Conservation (phyloP, 1,140 invertebrate genomes). For the Atta colombica region DNA sequence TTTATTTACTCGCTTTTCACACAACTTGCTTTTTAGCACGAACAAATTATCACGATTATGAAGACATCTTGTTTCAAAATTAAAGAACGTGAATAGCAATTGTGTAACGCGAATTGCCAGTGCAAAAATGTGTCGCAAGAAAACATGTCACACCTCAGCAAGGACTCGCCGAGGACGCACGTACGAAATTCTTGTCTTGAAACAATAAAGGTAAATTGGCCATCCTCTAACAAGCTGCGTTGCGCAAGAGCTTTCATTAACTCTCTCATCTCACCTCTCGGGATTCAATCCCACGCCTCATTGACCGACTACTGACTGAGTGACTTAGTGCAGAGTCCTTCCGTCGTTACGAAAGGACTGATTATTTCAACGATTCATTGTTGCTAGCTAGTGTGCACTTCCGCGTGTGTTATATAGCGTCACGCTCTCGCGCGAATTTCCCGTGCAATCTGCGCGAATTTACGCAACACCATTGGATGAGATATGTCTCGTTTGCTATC, state of each 20-base stretch:
- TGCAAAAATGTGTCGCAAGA: slow-evolving; percentile 54
- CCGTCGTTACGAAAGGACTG: slow-evolving; percentile 74
- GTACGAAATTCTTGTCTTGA: not conserved
- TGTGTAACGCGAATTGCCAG: slow-evolving; percentile 5
- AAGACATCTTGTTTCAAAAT: slow-evolving; percentile 17
- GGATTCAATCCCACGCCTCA: slow-evolving; percentile 74
- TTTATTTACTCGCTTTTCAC: not conserved
- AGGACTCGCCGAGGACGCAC: slow-evolving; percentile 56
- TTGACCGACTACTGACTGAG: slow-evolving; percentile 73
- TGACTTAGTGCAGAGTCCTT: slow-evolving; percentile 66
- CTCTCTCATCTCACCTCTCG: slow-evolving; percentile 57
- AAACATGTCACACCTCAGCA: slow-evolving; percentile 40
- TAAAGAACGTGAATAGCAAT: slow-evolving; percentile 29
- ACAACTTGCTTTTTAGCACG: not conserved
- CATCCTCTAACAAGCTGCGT: slow-evolving; percentile 60
- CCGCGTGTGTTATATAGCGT: slow-evolving; percentile 59
- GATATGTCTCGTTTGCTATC: not conserved
- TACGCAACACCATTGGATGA: slow-evolving; percentile 6
- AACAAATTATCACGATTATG: not conserved
- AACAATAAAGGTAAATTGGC: slow-evolving; percentile 49
- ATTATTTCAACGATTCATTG: slow-evolving; percentile 77
- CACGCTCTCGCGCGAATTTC: slow-evolving; percentile 26
- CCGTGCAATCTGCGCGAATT: slow-evolving; percentile 29
- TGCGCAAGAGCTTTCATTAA: slow-evolving; percentile 69
- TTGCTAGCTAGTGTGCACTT: slow-evolving; percentile 63